phyloP scores from a whole-genome alignment of 2,113 vertebrate species.

The Neotragus pygmaeus region DNA sequence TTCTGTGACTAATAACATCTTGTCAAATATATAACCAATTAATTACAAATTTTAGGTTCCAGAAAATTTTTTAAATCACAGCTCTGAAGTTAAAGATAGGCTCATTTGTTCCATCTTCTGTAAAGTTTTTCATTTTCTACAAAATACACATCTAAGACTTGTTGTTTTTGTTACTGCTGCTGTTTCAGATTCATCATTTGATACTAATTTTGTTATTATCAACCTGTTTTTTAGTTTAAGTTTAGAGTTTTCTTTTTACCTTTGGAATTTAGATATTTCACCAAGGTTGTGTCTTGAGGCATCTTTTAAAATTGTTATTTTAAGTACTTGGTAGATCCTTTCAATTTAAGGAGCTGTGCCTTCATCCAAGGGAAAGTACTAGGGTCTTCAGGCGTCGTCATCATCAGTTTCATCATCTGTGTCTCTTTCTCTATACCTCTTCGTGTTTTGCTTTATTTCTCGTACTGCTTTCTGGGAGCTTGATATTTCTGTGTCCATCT shows the following conservation, averaged over 20 bases:
- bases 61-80: neutral
- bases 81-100: neutral
- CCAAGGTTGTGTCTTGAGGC: neutral
- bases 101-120: neutral
- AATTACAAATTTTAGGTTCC: neutral
- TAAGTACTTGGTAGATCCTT: neutral
- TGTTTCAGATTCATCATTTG: neutral
- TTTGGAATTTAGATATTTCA: neutral
- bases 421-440: neutral
- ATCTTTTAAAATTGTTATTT: neutral
- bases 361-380: neutral
- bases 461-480: neutral
- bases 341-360: neutral
- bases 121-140: neutral
- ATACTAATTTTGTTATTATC: neutral
- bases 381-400: neutral
- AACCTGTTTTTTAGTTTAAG: neutral
- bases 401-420: neutral
- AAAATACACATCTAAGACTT: neutral
- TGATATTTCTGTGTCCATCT: neutral
- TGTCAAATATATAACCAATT: neutral
- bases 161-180: neutral
- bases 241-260: neutral
- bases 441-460: neutral
- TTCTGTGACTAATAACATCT: neutral